Conservation (phyloP, 2,888 invertebrate species). For the Yponomeuta sedellus region DNA sequence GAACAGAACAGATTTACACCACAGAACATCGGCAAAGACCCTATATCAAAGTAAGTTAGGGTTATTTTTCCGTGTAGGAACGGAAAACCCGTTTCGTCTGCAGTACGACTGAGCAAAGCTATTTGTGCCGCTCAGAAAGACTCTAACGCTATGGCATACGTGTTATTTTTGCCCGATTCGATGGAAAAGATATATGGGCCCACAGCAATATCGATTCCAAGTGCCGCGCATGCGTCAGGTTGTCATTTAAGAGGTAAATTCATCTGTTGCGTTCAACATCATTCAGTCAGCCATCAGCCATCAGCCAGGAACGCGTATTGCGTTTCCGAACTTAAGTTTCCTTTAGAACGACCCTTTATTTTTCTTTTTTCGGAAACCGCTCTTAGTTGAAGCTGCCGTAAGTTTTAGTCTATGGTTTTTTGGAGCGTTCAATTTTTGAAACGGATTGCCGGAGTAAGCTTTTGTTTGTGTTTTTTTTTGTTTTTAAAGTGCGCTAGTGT, state of each 20-base stretch:
- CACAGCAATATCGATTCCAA: constrained; percentile 3
- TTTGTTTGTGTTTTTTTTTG: not conserved
- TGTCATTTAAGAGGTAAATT: constrained; percentile 34
- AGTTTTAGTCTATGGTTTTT: not conserved
- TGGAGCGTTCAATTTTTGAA: not conserved
- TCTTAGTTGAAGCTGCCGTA: not conserved
- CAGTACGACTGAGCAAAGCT: not conserved
- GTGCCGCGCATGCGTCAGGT: not conserved
- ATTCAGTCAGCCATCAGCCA: constrained; percentile 58
- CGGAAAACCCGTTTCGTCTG: not conserved
- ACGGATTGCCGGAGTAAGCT: not conserved
- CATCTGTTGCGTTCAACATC: constrained; percentile 52
- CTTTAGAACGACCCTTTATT: constrained; percentile 14
- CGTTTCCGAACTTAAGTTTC: constrained; percentile 36
- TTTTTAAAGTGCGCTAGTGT: not conserved
- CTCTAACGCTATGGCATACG: not conserved
- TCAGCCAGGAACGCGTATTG: constrained; percentile 36
- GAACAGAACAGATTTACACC: too few relatives aligned
- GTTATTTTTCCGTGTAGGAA: too few relatives aligned
- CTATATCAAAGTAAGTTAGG: too few relatives aligned
- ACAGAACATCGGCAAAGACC: too few relatives aligned
- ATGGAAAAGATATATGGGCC: not conserved
- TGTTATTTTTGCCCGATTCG: not conserved
- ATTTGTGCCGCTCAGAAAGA: not conserved
- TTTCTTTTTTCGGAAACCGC: not conserved